Conservation (phyloP, 2,888 invertebrate genomes). For the Belgica antarctica region DNA sequence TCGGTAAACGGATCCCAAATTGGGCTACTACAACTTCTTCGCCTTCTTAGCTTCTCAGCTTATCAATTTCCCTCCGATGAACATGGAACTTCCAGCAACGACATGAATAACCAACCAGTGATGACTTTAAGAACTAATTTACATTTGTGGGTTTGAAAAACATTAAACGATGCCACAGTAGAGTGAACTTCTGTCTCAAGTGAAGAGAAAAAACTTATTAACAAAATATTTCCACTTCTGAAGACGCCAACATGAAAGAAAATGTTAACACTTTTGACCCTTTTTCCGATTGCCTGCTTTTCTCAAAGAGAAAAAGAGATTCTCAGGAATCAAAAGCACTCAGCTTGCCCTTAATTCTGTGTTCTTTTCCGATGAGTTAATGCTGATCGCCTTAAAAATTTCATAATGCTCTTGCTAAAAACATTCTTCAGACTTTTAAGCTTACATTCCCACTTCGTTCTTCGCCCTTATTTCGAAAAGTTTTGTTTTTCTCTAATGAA, state of each 20-base stretch:
- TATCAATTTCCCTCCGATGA: background rate
- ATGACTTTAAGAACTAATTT: slow-evolving; percentile 22
- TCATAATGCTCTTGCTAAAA: too few species aligned
- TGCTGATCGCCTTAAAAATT: background rate
- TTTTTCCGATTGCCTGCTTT: slow-evolving; percentile 27
- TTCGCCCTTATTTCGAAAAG: too few species aligned
- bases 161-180: slow-evolving; percentile 38
- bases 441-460: too few species aligned
- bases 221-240: background rate
- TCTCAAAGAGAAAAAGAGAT: slow-evolving; percentile 11
- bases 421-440: too few species aligned
- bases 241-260: slow-evolving; percentile 3
- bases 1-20: background rate
- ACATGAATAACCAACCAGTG: background rate
- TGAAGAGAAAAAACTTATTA: too few species aligned
- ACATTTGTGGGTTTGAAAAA: slow-evolving; percentile 17
- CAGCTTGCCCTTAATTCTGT: background rate
- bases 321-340: background rate
- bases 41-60: background rate
- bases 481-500: background rate
- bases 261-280: slow-evolving; percentile 10
- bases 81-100: background rate
- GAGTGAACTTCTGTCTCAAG: slow-evolving; percentile 14
- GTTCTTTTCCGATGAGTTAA: too few species aligned
- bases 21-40: background rate